Conservation (phyloP, 2,888 invertebrate species). For the Chironomus riparius region DNA sequence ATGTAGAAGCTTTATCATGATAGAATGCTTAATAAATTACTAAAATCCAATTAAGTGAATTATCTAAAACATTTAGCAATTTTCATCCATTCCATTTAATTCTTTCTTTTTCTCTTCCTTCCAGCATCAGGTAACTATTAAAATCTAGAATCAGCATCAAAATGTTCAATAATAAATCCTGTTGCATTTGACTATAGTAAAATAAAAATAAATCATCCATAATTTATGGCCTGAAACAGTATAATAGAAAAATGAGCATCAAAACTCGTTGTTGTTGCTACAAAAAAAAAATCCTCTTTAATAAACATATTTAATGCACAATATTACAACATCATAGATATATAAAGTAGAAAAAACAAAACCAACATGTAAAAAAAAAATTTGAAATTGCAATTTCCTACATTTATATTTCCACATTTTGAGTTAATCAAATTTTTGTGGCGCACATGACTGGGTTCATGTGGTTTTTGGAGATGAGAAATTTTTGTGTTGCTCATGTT, state of each 20-base stretch:
- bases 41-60: not conserved
- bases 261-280: too few species aligned
- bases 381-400: constrained; percentile 23
- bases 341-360: not conserved
- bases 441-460: constrained; percentile 18
- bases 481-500: not conserved
- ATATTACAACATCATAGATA: not conserved
- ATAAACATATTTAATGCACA: not conserved
- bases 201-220: not conserved
- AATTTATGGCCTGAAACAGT: not conserved
- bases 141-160: not conserved
- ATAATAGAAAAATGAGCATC: not conserved
- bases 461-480: not conserved
- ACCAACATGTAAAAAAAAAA: constrained; percentile 6
- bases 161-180: not conserved
- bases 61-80: not conserved
- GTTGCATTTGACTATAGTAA: not conserved
- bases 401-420: constrained; percentile 22
- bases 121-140: not conserved
- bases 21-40: not conserved
- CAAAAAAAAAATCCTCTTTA: not conserved
- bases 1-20: too few species aligned
- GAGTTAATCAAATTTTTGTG: constrained; percentile 27
- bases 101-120: not conserved
- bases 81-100: not conserved